phyloP scores from a whole-genome alignment of 92 coral and sea anemone species.

The Phenganax stokvisi region DNA sequence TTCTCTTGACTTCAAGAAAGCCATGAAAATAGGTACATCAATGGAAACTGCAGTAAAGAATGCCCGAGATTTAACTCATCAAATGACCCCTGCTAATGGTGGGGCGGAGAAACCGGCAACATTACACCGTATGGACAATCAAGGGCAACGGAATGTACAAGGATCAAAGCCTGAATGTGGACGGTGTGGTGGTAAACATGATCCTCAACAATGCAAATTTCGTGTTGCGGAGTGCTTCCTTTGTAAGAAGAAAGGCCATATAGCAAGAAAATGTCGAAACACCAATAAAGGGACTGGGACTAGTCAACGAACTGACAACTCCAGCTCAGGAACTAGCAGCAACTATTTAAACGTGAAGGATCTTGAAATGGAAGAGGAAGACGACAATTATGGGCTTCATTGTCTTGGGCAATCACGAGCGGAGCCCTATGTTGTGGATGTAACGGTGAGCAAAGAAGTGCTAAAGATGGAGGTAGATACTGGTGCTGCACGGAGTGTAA shows the following conservation, averaged over 20 bases:
- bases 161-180: not conserved
- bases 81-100: not conserved
- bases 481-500: conserved; percentile 7
- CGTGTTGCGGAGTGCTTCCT: conserved; percentile 17
- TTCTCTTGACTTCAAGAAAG: conserved; percentile 6
- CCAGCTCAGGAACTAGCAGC: not conserved
- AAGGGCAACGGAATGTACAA: not conserved
- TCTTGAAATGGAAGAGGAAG: not conserved
- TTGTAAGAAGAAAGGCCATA: conserved; percentile 10
- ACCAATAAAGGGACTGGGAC: not conserved
- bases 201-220: conserved; percentile 12
- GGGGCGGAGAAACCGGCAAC: not conserved
- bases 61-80: not conserved
- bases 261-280: conserved; percentile 22
- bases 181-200: conserved; percentile 11
- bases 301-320: not conserved
- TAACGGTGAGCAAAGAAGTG: not conserved
- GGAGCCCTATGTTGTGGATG: conserved; percentile 7
- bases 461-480: conserved; percentile 9
- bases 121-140: not conserved
- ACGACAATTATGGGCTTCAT: conserved; percentile 6
- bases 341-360: not conserved
- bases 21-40: conserved; percentile 12
- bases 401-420: not conserved
- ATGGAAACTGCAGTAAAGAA: conserved; percentile 23